Conservation (phyloP, 2,797 vertebrate species). For the Sebastes nivosus region DNA sequence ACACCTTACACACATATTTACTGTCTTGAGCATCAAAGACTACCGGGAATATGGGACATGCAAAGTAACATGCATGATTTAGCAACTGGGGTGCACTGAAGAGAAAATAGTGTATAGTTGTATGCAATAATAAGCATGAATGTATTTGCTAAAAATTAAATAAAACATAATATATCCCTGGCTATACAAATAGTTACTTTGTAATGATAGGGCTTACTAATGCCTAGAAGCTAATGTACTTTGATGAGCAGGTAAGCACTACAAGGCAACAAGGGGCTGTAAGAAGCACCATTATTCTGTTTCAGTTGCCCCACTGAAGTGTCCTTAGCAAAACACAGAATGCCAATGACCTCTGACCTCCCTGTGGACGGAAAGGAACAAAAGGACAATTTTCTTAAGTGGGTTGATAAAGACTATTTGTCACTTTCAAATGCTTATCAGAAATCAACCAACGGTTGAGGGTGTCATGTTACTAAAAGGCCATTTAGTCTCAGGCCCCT, state of each 20-base stretch:
- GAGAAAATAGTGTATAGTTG: background rate
- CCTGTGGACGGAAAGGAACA: background rate
- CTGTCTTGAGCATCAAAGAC: background rate
- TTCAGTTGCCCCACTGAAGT: background rate
- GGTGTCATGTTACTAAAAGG: constrained; percentile 59
- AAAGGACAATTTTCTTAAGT: background rate
- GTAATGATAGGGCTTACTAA: background rate
- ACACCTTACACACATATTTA: background rate
- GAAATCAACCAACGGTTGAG: constrained; percentile 4
- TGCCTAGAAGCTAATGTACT: background rate
- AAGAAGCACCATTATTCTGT: background rate
- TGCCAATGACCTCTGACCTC: constrained; percentile 13
- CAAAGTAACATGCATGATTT: background rate
- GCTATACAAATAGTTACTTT: background rate
- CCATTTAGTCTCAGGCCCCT: constrained; percentile 22
- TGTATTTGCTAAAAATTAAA: background rate
- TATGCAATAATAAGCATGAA: background rate
- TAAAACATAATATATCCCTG: background rate
- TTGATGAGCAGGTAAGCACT: background rate
- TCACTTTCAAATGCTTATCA: constrained; percentile 22
- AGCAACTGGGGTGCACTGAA: background rate
- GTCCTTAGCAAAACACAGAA: background rate
- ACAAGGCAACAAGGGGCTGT: background rate
- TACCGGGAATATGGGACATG: background rate
- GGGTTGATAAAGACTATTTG: constrained; percentile 4